phyloP scores from a whole-genome alignment of 2,888 invertebrate species.

The Villa cingulata region DNA sequence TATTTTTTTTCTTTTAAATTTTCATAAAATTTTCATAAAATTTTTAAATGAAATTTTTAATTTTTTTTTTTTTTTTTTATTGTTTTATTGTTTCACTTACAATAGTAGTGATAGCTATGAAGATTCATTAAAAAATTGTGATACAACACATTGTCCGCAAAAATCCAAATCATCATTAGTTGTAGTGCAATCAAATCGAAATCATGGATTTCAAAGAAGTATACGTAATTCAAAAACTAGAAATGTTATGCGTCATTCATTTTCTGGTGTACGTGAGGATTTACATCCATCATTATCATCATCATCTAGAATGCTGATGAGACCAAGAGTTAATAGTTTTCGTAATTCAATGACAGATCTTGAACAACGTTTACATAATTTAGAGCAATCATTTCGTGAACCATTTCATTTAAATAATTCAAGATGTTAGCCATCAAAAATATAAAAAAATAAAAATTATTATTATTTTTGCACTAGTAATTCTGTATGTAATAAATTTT shows the following conservation, averaged over 20 bases:
- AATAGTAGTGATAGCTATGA: constrained; percentile 57
- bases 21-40: no score
- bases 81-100: background rate
- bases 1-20: no score
- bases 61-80: background rate
- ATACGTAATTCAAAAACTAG: constrained; percentile 10
- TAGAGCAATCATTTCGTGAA: constrained; percentile 29
- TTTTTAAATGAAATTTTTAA: no score
- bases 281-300: constrained; percentile 31
- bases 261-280: constrained; percentile 35
- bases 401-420: constrained; percentile 29
- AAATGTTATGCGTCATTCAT: constrained; percentile 29
- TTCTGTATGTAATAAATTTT: no score
- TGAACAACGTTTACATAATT: constrained; percentile 32
- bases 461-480: no score
- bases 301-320: constrained; percentile 29
- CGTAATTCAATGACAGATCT: constrained; percentile 36
- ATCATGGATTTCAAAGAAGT: constrained; percentile 14
- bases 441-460: no score
- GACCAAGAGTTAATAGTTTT: constrained; percentile 29
- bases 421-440: constrained; percentile 15
- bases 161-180: constrained; percentile 21
- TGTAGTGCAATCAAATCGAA: constrained; percentile 1
- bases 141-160: constrained; percentile 15
- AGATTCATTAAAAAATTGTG: constrained; percentile 53